Percentiles rank a stretch among this genome's conserved stretches.
Evolutionary conservation across 2,113 vertebrate genomes (phyloP).

Genomic region (Ptilonorhynchus violaceus): DNA sequence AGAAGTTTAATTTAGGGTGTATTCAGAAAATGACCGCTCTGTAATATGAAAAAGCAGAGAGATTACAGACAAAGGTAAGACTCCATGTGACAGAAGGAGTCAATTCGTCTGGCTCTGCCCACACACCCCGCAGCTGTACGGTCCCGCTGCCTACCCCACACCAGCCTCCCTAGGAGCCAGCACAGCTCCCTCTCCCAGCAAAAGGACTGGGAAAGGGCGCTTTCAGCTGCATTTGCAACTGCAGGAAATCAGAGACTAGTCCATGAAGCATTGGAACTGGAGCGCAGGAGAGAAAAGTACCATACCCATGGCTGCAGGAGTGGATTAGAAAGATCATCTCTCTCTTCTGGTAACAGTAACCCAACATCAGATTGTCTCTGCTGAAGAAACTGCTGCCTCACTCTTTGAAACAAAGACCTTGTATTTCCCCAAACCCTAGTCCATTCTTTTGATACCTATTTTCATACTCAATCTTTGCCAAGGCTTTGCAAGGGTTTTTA

Average conservation of each 20-base stretch:
- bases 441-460: not conserved
- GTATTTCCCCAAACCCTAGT: not conserved
- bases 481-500: not conserved
- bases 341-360: not conserved
- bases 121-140: too few species aligned
- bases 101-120: not conserved
- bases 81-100: not conserved
- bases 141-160: rapidly evolving
- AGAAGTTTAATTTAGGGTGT: not conserved
- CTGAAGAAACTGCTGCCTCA: not conserved
- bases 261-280: rapidly evolving
- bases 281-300: not conserved
- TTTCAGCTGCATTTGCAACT: not conserved
- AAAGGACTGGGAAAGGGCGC: not conserved
- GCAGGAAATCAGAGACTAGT: too few species aligned
- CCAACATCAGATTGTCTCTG: not conserved
- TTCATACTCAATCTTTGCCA: not conserved
- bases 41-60: not conserved
- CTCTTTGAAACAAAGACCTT: not conserved
- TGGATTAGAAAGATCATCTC: rapidly evolving
- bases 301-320: rapidly evolving
- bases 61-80: not conserved
- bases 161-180: not conserved
- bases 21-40: not conserved
- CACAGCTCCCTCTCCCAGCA: not conserved